Percentiles rank a stretch among this genome's conserved stretches.
Conservation (phyloP, 2,888 invertebrate species). For the Alcis repandata region DNA sequence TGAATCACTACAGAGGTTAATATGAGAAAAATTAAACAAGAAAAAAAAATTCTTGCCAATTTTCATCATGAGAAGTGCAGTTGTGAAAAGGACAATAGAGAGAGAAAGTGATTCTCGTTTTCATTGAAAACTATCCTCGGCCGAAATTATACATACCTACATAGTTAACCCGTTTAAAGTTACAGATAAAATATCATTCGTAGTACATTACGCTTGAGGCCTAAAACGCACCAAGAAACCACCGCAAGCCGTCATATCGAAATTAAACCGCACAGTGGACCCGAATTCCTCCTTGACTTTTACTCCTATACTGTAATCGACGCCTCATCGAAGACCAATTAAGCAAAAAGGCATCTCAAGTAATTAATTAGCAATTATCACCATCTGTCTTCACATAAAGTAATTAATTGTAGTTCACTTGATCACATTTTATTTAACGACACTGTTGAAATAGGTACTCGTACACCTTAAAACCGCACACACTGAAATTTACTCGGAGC, state of each 20-base stretch:
- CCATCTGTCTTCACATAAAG: conserved; percentile 29
- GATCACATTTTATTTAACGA: conserved; percentile 39
- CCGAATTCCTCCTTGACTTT: conserved; percentile 29
- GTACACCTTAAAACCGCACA: conserved; percentile 42
- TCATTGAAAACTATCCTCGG: too few species aligned
- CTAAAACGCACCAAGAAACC: background rate
- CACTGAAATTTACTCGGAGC: conserved; percentile 36
- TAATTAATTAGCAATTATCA: conserved; percentile 31
- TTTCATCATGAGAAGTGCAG: too few species aligned
- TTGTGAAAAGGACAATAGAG: too few species aligned
- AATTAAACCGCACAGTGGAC: conserved; percentile 2
- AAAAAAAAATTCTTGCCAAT: too few species aligned
- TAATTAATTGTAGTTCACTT: conserved; percentile 41
- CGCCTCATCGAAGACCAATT: conserved; percentile 25
- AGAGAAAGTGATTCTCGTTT: too few species aligned
- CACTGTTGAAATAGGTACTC: conserved; percentile 33
- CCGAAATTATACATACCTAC: too few species aligned
- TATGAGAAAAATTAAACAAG: too few species aligned
- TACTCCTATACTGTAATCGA: conserved; percentile 27
- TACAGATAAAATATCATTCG: background rate
- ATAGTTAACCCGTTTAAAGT: background rate
- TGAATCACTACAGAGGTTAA: too few species aligned
- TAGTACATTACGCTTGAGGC: background rate
- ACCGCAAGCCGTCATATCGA: conserved; percentile 22
- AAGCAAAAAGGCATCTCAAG: conserved; percentile 19